Conservation (phyloP, 2,797 vertebrate genomes). For the Chrosomus eos region DNA sequence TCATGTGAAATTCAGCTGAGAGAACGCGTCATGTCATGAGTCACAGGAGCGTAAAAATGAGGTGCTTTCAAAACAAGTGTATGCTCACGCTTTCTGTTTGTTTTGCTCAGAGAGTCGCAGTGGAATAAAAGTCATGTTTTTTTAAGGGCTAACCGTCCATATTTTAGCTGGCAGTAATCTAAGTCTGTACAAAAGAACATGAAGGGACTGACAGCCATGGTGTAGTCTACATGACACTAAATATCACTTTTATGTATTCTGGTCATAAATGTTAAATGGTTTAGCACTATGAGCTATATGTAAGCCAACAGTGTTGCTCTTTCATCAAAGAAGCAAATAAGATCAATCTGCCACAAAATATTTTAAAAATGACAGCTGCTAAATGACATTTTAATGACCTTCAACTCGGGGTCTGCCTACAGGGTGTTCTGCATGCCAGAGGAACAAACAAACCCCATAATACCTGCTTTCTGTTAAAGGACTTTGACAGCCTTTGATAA, state of each 20-base stretch:
- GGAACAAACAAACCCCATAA: constrained; percentile 6
- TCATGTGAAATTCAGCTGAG: constrained; percentile 68
- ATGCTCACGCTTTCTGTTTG: constrained; percentile 33
- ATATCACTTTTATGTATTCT: constrained; percentile 36
- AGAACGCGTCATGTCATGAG: constrained; percentile 61
- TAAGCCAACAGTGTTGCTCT: constrained; percentile 24
- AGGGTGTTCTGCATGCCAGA: constrained; percentile 26
- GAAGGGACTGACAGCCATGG: constrained; percentile 23
- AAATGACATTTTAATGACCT: constrained; percentile 56
- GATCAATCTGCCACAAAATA: constrained; percentile 31
- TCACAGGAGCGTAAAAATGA: constrained; percentile 46
- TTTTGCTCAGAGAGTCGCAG: constrained; percentile 23
- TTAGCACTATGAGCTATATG: constrained; percentile 41
- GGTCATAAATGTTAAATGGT: constrained; percentile 48
- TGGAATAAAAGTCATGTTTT: constrained; percentile 45
- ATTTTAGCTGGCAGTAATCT: constrained; percentile 27
- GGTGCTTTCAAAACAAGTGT: constrained; percentile 45
- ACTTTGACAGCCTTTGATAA: constrained; percentile 26
- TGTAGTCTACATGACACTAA: constrained; percentile 30
- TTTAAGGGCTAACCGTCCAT: constrained; percentile 30
- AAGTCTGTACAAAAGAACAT: constrained; percentile 31
- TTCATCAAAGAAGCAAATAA: constrained; percentile 31
- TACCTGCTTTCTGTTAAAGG: constrained; percentile 26
- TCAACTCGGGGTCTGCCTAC: constrained; percentile 9
- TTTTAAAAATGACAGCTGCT: constrained; percentile 41